phyloP scores from a whole-genome alignment of 2,113 vertebrate genomes.

The Platycercus adscitus region DNA sequence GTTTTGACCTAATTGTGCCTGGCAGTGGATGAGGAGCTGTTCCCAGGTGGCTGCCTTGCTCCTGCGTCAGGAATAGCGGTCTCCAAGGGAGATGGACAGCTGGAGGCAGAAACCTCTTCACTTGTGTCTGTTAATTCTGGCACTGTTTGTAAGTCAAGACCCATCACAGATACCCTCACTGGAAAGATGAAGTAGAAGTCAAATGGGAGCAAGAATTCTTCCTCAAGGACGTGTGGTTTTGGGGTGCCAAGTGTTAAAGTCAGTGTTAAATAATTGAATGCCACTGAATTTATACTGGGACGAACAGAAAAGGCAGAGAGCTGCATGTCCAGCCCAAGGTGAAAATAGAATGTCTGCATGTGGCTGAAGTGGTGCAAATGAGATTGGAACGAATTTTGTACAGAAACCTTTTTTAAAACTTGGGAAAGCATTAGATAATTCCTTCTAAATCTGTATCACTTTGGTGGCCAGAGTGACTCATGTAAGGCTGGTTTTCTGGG shows the following conservation, averaged over 20 bases:
- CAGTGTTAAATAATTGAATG: not conserved
- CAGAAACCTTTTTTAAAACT: not conserved
- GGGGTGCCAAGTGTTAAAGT: not conserved
- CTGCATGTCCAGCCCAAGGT: not conserved
- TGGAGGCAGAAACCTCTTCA: not conserved
- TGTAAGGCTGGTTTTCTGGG: not conserved
- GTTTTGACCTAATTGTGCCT: not conserved
- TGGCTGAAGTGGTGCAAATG: not conserved
- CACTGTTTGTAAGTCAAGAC: not conserved
- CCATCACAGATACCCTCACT: not conserved
- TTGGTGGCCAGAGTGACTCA: not conserved
- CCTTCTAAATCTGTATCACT: not conserved
- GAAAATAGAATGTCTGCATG: accelerated
- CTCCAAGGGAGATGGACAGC: not conserved
- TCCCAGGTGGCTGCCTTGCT: not conserved
- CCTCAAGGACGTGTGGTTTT: not conserved
- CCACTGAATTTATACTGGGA: not conserved
- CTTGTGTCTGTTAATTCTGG: not conserved
- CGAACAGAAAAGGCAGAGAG: not conserved
- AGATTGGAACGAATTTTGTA: not conserved
- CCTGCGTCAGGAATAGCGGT: not conserved
- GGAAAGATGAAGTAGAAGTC: not conserved
- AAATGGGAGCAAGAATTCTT: not conserved
- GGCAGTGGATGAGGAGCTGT: not conserved
- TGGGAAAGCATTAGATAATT: not conserved